Evolutionary conservation across 2,797 vertebrate species (phyloP), one percentile per base, ranked within the genome.

Genomic region (Peromyscus attwateri): DNA sequence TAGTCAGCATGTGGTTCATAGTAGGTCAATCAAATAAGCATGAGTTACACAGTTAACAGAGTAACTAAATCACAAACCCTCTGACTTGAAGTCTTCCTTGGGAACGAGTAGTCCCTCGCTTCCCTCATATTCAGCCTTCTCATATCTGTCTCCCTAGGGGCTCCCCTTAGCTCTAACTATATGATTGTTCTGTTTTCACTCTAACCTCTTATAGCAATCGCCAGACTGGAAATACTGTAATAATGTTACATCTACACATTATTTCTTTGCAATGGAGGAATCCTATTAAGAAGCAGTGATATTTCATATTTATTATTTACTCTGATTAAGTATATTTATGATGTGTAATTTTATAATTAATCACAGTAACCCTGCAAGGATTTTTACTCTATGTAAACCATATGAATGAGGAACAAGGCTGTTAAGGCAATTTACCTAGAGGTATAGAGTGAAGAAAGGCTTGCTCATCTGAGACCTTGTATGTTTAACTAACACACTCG

Each of bases 221-320:
- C 31, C 77, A 92, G 93, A 75, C 8, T 93, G 23, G 14, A 94
- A 93, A 84, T 82, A 43, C 4, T 71, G 89, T 75, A 71, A 88
- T 89, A 49, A 68, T 85, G 19, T 88, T 68, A 66, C 46, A 52
- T 87, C 64, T 87, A 31, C n/a, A 75, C 73, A 57, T 90, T 83
- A 85, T 92, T 87, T 76, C 43, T 90, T 9, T 84, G 21, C 70
- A 81, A 90, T 93, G 8, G 19, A 97, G 89, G n/a, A 97, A 77
- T n/a, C 71, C 25, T 84, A 77, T 79, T 76, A 83, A 89, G 37
- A 84, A 79, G 40, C 10, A 92, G 21, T 90, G 23, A 84, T 43
- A 81, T 11, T 92, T 92, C 84, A 49, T 10, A 75, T 57, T 93
- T 91, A 49, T 93, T 88, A 89, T 89, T 92, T 92, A 62, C 14